Evolutionary conservation across 2,797 vertebrate genomes (phyloP), one percentile per base, ranked within the genome.

Genomic region (Argya squamiceps): DNA sequence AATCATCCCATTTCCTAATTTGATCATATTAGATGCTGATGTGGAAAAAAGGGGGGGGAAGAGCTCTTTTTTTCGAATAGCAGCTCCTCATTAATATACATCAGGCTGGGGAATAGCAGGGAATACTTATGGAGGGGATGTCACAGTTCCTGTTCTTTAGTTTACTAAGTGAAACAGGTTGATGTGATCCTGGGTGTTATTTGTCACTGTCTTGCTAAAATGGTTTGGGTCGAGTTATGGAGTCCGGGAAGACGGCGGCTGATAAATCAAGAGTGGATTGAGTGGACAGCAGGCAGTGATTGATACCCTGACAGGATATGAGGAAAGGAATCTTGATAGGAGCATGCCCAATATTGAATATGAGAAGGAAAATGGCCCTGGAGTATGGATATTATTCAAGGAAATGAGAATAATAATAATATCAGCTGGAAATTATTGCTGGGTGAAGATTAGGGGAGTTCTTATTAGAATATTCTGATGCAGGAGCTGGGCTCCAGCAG

Each of bases 191-290:
- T 88, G 97, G 98, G 97, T 98, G 98, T 98, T 98, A 99, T 99
- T 99, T 98, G 98, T 99, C 99, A 99, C 98, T 98, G 99, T 99
- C 98, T 98, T 96, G 98, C 98, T 99, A 99, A 99, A 99, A 98
- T 98, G 98, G 98, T 99, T 99, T 99, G 98, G 98, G 99, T 98
- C 98, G 98, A 99, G 98, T 99, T 99, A 98, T 98, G 98, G 98
- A 98, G 98, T 98, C 98, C 98, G 96, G 98, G 97, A 98, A 98
- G 98, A 98, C 97, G 98, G 98, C 55, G 97, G 98, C 98, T 99
- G 99, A 99, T 99, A 98, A 99, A 99, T 99, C 99, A 99, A 99
- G 98, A 98, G 98, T 97, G 99, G 98, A 99, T 99, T 99, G 99
- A 99, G 99, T 99, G 99, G 99, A 99, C 99, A 99, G 99, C 98